These are phyloP conservation scores for Anadara kagoshimensis DNA, from an alignment of 1,140 invertebrate genomes.

Conservation along the genomic window DNA sequence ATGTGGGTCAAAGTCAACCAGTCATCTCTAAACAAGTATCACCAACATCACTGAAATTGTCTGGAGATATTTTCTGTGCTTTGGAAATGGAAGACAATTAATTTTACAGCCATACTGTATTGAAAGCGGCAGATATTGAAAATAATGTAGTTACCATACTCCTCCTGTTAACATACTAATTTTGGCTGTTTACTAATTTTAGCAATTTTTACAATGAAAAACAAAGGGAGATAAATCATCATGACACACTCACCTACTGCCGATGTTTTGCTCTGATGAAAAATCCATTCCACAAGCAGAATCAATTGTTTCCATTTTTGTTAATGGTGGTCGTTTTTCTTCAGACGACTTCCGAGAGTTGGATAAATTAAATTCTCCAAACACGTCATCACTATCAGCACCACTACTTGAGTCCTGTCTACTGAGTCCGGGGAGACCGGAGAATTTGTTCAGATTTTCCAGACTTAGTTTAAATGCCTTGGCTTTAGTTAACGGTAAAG, in stretches of 20 bases:
- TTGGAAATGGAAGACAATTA: too few relatives aligned
- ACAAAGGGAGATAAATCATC: background rate
- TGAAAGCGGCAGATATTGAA: too few relatives aligned
- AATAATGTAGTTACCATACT: too few relatives aligned
- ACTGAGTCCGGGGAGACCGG: background rate
- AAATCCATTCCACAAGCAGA: background rate
- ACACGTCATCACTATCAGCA: constrained; percentile 55
- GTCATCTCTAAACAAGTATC: too few relatives aligned
- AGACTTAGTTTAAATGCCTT: constrained; percentile 2
- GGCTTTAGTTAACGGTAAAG: background rate
- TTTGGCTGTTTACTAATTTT: too few relatives aligned
- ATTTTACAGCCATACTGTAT: too few relatives aligned
- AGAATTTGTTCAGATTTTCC: constrained; percentile 3
- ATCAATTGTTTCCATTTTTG: constrained; percentile 23
- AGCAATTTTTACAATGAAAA: too few relatives aligned
- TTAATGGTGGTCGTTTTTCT: background rate
- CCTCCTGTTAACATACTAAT: too few relatives aligned
- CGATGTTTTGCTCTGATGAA: constrained; percentile 6
- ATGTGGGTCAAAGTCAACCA: too few relatives aligned
- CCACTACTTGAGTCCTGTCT: constrained; percentile 41
- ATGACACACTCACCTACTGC: constrained; percentile 18
- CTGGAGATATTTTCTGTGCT: too few relatives aligned
- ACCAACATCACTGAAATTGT: too few relatives aligned
- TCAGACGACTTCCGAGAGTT: too few relatives aligned
- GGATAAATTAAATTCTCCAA: constrained; percentile 11